Evolutionary conservation across 1,140 invertebrate genomes (phyloP), one percentile per base, ranked within the genome.

Genomic region (Panagrolaimus sp.): DNA sequence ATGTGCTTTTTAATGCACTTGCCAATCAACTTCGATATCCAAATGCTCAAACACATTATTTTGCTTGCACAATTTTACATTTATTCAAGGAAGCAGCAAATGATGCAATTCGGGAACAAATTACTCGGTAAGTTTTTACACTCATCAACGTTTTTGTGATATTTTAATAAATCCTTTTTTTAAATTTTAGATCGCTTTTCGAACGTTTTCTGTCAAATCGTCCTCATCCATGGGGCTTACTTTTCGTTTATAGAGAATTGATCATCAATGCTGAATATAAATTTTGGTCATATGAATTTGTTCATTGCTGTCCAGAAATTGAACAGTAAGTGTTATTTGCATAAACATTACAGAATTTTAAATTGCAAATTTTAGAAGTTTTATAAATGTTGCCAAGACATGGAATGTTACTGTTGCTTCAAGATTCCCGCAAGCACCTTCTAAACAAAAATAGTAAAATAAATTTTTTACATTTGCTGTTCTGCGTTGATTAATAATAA

Each of bases 11-110:
- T 76, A 98, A 98, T 84, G 93, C 95, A 0, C 93, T 99, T 73
- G 93, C 93, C 25, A 98, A 99, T 86, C 96, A 99, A 82, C 85
- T 99, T 74, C 88, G 96, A 5, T 99, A 97, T 85, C 96, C 96
- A 0, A 99, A 98, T 84, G 96, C 92, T 76, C 95, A 99, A 84
- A 99, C 96, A 0, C 93, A 98, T 86, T 99, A 98, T 86, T 99
- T 98, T 86, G 96, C 93, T 76, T 96, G 94, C 83, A 92, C 92
- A 9, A 87, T 99, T 1, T 87, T 99, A 23, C 96, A 97, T 83
- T 85, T 99, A 61, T 99, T 99, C 84, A 91, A 91, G 16, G 94
- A 98, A 84, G 93, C 94, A n/a, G 96, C 97, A 78, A 91, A 91
- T 0, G 93, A 98, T 85, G 92, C 92, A 9, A 94, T 98, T 70